A percentile compares a stretch with the other conserved stretches of the same genome.
Evolutionary conservation across 2,888 invertebrate genomes (phyloP).

Genomic region (Scrobipalpa atriplicella): DNA sequence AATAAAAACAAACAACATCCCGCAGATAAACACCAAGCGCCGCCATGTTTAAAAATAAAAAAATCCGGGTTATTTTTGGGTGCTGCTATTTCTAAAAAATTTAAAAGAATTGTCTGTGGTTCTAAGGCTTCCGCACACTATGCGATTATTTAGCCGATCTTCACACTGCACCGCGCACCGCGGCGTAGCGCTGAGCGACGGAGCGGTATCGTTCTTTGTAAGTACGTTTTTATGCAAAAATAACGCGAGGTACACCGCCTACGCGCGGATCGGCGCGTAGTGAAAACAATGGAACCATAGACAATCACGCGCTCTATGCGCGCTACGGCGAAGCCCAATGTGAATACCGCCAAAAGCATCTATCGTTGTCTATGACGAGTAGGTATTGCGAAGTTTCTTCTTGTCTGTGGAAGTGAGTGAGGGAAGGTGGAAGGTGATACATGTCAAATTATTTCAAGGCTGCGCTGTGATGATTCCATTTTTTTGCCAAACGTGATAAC

Average conservation of each 20-base stretch:
- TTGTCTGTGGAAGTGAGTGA: conserved; percentile 58
- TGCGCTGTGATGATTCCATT: conserved; percentile 78
- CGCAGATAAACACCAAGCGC: conserved; percentile 71
- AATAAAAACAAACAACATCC: conserved; percentile 73
- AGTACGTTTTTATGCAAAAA: too few species aligned
- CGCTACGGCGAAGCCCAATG: too few species aligned
- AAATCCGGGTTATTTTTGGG: conserved; percentile 40
- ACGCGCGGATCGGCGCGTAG: too few species aligned
- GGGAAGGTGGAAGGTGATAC: conserved; percentile 76
- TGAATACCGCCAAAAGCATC: too few species aligned
- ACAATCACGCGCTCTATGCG: too few species aligned
- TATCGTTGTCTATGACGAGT: background rate
- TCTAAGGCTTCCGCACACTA: background rate
- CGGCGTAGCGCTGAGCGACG: too few species aligned
- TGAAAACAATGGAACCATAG: too few species aligned
- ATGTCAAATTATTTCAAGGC: conserved; percentile 81
- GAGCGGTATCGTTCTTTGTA: too few species aligned
- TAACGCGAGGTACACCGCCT: too few species aligned
- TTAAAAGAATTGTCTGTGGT: too few species aligned
- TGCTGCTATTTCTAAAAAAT: conserved; percentile 31
- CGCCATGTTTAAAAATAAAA: conserved; percentile 58
- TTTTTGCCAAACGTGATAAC: conserved; percentile 76
- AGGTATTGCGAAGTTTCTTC: background rate
- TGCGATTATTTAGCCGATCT: too few species aligned
- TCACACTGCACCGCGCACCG: too few species aligned